Evolutionary conservation across 2,113 vertebrate species (phyloP), one percentile per base, ranked within the genome.

Genomic region (Paedocypris sp.): DNA sequence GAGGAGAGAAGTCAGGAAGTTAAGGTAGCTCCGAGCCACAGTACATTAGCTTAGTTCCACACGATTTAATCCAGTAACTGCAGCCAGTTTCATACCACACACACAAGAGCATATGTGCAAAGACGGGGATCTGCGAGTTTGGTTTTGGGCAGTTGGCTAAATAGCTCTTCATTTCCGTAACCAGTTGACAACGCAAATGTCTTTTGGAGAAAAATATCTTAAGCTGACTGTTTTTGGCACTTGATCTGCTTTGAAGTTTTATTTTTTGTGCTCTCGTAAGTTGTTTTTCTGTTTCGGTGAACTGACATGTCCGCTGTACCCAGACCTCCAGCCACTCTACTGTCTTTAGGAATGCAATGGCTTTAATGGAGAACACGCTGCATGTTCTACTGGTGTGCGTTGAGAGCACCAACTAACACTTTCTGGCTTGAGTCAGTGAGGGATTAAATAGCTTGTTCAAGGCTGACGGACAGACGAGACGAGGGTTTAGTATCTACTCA

Each of bases 231-330:
- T 57, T 62, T 29, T 7, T 45, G 32, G 35, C 47, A 42, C 73
- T 78, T 75, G 68, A 75, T 78, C 54, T 63, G 65, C 72, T 71
- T n/a, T n/a, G n/a, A n/a, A n/a, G n/a, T n/a, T n/a, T n/a, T n/a
- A n/a, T n/a, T n/a, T n/a, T n/a, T n/a, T n/a, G n/a, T n/a, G n/a
- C n/a, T n/a, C n/a, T n/a, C n/a, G n/a, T n/a, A n/a, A n/a, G n/a
- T n/a, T n/a, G n/a, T n/a, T n/a, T n/a, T n/a, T n/a, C n/a, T n/a
- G n/a, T n/a, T n/a, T n/a, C n/a, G n/a, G n/a, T n/a, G n/a, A n/a
- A n/a, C n/a, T n/a, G 1, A 10, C 7, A 42, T 18, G 18, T 4
- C 20, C 9, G 16, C 20, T 1, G 38, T 16, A 13, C 16, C 16
- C 18, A 1, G 18, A 6, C 4, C 8, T 3, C 6, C 2, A 9